Evolutionary conservation across 2,113 vertebrate genomes (phyloP), one percentile per base, ranked within the genome.

Genomic region (Symphodus melops): DNA sequence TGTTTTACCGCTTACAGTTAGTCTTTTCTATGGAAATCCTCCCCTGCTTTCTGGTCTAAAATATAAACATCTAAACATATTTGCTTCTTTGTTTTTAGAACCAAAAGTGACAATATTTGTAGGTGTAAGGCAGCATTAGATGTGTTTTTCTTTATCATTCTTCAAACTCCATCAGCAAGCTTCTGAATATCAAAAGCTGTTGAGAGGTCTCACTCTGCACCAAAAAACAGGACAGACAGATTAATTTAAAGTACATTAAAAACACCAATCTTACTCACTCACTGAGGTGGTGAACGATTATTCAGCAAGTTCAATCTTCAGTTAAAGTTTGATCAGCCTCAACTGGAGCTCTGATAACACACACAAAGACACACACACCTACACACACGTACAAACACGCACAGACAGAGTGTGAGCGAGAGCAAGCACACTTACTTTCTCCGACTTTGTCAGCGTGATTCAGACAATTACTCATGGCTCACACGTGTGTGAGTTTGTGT

Each of bases 401-500:
- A 55, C 56, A 68, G 5, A 66, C 60, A 81, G 21, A 65, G 53
- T 78, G 3, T 61, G 37, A 63, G 17, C 69, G 33, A 77, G 63
- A 17, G 54, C 39, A 56, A 55, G 59, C 28, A 66, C 68, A 68
- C 67, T 55, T 56, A 74, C 69, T 72, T 63, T 84, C 61, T 81
- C 69, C 62, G 72, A 77, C 76, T 89, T 72, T 56, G 44, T 41
- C 73, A 9, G 54, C 13, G 48, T 83, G 83, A 77, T 70, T 83
- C 82, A 88, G 86, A 86, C 56, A 57, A 67, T 81, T 85, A 76
- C 70, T 86, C 82, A 81, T 77, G 67, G 62, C 75, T 84, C 64
- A 68, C 66, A 60, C 49, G 62, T 75, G 81, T 80, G 73, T 53
- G 44, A 72, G 28, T 28, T 2, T 57, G 77, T 20, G 72, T 61